Percentiles rank a stretch among this genome's conserved stretches.
These are phyloP conservation scores for Ploceus nigricollis DNA, from an alignment of 2,113 vertebrate genomes.

Conservation along the genomic window DNA sequence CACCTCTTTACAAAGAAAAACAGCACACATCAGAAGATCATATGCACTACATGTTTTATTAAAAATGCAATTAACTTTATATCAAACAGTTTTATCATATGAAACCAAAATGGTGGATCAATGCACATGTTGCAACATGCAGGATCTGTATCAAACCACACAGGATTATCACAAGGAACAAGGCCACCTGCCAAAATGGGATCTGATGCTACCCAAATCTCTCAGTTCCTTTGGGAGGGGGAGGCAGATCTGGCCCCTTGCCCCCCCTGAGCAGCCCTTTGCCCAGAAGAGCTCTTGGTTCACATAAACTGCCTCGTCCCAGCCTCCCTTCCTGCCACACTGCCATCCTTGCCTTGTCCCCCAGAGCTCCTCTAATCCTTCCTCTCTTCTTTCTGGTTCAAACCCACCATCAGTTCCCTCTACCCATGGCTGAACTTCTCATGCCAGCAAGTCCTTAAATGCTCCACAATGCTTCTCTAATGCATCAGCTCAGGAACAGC, in stretches of 20 bases:
- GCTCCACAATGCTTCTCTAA: background rate
- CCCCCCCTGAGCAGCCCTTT: background rate
- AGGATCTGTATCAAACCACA: background rate
- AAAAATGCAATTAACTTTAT: background rate
- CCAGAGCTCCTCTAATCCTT: background rate
- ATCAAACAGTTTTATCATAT: background rate
- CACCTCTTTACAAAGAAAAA: background rate
- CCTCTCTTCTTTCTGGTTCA: background rate
- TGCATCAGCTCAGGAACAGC: background rate
- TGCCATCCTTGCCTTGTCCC: background rate
- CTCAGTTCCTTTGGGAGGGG: background rate
- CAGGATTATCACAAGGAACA: background rate
- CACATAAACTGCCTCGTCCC: fast-evolving
- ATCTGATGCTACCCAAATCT: background rate
- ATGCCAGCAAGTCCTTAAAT: background rate
- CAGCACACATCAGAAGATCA: background rate
- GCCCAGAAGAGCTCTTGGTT: background rate
- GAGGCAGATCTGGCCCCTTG: background rate
- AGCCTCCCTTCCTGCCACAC: background rate
- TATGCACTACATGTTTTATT: background rate
- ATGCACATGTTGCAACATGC: fast-evolving
- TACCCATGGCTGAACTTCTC: background rate
- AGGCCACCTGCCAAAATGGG: background rate
- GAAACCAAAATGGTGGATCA: background rate
- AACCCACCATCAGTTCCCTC: background rate